Evolutionary conservation across 2,888 invertebrate species (phyloP), one percentile per base, ranked within the genome.

Genomic region (Synanthedon formicaeformis): DNA sequence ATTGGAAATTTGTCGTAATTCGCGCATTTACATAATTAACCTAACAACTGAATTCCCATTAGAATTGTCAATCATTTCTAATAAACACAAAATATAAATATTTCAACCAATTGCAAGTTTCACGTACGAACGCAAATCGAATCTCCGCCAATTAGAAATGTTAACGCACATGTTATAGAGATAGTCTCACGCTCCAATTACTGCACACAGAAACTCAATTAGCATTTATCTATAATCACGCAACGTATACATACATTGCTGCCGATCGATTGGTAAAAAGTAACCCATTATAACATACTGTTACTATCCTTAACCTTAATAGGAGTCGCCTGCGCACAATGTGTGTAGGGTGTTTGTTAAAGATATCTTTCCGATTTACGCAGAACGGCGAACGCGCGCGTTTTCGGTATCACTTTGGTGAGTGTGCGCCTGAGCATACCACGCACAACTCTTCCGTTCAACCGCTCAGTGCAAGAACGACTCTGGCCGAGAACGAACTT

Each of bases 251-350:
- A 62, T 54, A 67, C 60, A 67, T 61, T 66, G 67, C 69, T 62
- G 49, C 62, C 71, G 73, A 78, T 78, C 67, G 66, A 71, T 75
- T 71, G 70, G 69, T 65, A 63, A 65, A 73, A 78, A 77, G 71
- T 63, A 62, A 57, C 58, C 60, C 55, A 64, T 64, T 63, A 55
- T 59, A 66, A 66, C 67, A 66, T 69, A 68, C 67, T 58, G 58
- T 67, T 61, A 62, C 64, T 77, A 83, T 85, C 83, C 82, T 85
- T 85, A 79, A 84, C 85, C 83, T 85, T 83, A 81, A 78, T 83
- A 71, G 64, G 56, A 53, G 59, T 60, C 54, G 55, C 56, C 57
- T 58, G 56, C 58, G 52, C 62, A 60, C 64, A 67, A 71, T 70
- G 68, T 70, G 68, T 79, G 69, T 73, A 72, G 69, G 77, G 77